These are phyloP conservation scores for Tetranychus piercei DNA, from an alignment of 2,888 invertebrate species.

Conservation along the genomic window DNA sequence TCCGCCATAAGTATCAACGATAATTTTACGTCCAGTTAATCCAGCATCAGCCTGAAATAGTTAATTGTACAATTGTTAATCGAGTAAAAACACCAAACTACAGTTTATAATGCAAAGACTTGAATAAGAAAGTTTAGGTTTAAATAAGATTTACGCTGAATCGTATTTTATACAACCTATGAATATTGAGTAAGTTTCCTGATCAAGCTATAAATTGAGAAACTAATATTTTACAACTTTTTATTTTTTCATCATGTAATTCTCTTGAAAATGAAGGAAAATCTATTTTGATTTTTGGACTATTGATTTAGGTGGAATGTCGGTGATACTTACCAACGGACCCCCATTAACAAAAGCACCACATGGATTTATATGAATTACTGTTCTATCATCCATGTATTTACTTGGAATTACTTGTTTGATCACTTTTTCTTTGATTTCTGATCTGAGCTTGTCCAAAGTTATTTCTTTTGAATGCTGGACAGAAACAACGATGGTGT, in stretches of 20 bases:
- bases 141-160: too few relatives aligned
- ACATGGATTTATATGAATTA: constrained; percentile 40
- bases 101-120: neutral
- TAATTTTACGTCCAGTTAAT: constrained; percentile 40
- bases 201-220: too few relatives aligned
- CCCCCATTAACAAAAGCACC: constrained; percentile 41
- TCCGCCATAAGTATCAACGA: constrained; percentile 42
- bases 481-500: constrained; percentile 40
- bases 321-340: constrained; percentile 30
- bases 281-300: neutral
- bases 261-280: neutral
- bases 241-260: too few relatives aligned
- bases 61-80: too few relatives aligned
- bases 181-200: too few relatives aligned
- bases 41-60: constrained; percentile 29
- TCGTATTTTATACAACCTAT: too few relatives aligned
- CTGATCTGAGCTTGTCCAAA: constrained; percentile 32
- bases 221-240: too few relatives aligned
- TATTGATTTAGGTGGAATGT: constrained; percentile 16
- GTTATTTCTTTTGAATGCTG: constrained; percentile 38
- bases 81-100: constrained; percentile 15
- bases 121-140: constrained; percentile 26
- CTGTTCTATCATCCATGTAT: constrained; percentile 36
- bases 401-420: constrained; percentile 37
- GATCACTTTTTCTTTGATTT: constrained; percentile 37